A percentile compares a stretch with the other conserved stretches of the same genome.
These are phyloP conservation scores for Lateolabrax maculatus DNA, from an alignment of 2,797 vertebrate genomes.

Conservation along the genomic window DNA sequence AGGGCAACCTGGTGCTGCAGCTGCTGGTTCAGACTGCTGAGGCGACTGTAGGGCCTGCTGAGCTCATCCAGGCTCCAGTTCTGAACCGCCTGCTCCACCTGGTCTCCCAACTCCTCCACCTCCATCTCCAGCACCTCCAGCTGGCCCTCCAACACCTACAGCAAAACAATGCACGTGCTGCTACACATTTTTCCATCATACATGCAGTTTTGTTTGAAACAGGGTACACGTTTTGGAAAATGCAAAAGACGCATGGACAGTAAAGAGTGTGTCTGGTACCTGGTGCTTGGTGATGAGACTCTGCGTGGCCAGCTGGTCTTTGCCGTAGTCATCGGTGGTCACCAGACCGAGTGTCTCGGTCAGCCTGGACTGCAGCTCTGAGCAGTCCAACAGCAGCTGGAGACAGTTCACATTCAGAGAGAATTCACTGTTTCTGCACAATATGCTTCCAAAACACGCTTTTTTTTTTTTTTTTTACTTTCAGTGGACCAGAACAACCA, in stretches of 20 bases:
- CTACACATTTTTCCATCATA: background rate
- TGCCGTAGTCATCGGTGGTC: conserved; percentile 87
- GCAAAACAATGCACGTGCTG: background rate
- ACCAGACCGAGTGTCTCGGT: conserved; percentile 84
- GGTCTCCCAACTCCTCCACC: conserved; percentile 80
- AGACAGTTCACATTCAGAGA: background rate
- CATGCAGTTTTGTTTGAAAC: background rate
- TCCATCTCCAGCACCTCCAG: conserved; percentile 84
- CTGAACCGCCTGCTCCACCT: conserved; percentile 72
- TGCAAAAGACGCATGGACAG: background rate
- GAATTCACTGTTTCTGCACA: no score
- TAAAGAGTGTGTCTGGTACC: conserved; percentile 75
- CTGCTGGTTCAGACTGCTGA: conserved; percentile 80
- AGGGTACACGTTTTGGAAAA: background rate
- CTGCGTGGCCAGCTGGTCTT: conserved; percentile 84
- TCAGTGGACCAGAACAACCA: background rate
- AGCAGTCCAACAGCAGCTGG: conserved; percentile 89
- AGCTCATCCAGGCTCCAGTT: conserved; percentile 80
- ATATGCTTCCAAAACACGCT: background rate
- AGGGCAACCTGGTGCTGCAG: conserved; percentile 82
- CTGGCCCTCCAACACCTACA: conserved; percentile 87
- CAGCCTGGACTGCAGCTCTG: conserved; percentile 89
- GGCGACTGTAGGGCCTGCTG: conserved; percentile 75
- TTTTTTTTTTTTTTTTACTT: background rate
- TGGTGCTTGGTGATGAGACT: conserved; percentile 89